Percentiles rank a stretch among this genome's conserved stretches.
phyloP scores from a whole-genome alignment of 2,797 vertebrate species.

The Synaphobranchus kaupii region DNA sequence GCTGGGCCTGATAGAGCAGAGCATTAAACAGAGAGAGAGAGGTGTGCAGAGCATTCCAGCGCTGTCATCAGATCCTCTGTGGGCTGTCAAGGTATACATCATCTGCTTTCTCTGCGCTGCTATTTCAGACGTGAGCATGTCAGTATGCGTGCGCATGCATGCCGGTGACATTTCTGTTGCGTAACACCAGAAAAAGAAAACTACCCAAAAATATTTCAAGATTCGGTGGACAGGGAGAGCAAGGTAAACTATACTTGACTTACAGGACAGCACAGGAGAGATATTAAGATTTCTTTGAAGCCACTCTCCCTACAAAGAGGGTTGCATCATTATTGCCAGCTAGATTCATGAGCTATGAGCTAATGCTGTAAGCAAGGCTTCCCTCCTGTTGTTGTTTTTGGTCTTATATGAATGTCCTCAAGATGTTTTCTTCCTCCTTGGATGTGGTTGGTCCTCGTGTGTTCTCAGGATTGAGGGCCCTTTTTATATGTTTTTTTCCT shows the following conservation, averaged over 20 bases:
- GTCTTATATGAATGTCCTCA: neutral
- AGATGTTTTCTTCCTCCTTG: conserved; percentile 22
- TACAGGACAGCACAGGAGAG: neutral
- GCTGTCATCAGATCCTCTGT: neutral
- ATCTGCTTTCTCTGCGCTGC: neutral
- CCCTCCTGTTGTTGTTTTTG: neutral
- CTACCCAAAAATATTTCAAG: neutral
- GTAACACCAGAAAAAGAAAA: neutral
- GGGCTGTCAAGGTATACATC: neutral
- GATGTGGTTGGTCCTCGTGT: conserved; percentile 7
- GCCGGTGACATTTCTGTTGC: neutral
- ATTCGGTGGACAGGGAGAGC: neutral
- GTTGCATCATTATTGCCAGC: neutral
- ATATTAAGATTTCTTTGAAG: neutral
- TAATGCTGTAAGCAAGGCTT: neutral
- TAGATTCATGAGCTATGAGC: neutral
- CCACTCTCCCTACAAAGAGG: neutral
- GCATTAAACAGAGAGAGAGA: neutral
- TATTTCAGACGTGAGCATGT: neutral
- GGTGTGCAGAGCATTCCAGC: neutral
- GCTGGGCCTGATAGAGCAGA: neutral
- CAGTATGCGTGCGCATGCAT: neutral
- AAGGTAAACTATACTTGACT: neutral
- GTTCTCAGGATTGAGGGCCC: conserved; percentile 27
- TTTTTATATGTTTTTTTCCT: neutral